A percentile compares a stretch with the other conserved stretches of the same genome.
Conservation (phyloP, 1,140 invertebrate genomes). For the Lepidurus couesii region DNA sequence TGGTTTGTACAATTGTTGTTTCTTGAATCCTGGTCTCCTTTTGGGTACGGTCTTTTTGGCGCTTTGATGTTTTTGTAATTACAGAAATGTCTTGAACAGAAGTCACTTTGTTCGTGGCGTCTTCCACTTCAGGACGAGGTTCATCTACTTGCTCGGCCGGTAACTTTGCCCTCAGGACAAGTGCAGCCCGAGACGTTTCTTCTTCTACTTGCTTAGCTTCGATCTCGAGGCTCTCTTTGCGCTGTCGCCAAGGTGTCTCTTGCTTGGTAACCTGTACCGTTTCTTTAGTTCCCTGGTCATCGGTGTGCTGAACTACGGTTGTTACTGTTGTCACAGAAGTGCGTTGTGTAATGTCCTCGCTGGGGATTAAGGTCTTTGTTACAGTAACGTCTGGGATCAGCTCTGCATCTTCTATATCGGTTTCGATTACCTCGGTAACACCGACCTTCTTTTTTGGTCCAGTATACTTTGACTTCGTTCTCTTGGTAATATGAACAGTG, state of each 20-base stretch:
- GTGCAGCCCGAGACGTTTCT: neutral
- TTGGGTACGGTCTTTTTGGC: neutral
- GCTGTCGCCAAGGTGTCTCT: neutral
- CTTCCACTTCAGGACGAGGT: neutral
- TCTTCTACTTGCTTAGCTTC: neutral
- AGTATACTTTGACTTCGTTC: neutral
- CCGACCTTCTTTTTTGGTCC: neutral
- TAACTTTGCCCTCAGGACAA: neutral
- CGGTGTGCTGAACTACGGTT: conserved; percentile 45
- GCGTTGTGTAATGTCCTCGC: neutral
- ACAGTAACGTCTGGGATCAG: neutral
- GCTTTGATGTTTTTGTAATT: neutral
- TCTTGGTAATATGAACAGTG: neutral
- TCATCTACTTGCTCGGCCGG: neutral
- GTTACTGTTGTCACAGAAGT: neutral
- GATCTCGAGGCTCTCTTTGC: neutral
- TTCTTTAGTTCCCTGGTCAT: conserved; percentile 44
- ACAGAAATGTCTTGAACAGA: neutral
- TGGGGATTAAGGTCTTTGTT: neutral
- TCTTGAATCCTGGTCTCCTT: neutral
- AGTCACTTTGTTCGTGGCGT: neutral
- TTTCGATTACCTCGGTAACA: neutral
- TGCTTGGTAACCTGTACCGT: neutral
- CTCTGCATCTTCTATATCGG: conserved; percentile 48
- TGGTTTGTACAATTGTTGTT: neutral